Evolutionary conservation across 2,113 vertebrate genomes (phyloP).

Genomic region (Bombycilla garrulus): DNA sequence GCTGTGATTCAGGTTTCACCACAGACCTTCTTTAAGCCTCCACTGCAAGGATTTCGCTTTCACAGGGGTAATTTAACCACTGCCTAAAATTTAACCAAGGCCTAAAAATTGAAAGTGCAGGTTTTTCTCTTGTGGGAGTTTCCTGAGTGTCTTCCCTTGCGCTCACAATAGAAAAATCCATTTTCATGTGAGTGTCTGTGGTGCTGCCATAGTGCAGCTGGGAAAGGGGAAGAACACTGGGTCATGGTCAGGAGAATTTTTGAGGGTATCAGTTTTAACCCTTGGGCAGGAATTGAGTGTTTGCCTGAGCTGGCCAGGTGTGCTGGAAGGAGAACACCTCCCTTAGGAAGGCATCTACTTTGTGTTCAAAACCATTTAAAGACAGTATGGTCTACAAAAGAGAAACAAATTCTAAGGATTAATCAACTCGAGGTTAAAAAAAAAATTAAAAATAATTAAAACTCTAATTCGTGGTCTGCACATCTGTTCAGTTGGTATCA

Average conservation of each 20-base stretch:
- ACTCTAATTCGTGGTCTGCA: neutral
- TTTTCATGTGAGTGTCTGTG: neutral
- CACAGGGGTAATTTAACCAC: too few relatives aligned
- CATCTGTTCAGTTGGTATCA: neutral
- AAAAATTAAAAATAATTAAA: neutral
- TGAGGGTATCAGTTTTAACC: neutral
- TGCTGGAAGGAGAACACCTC: neutral
- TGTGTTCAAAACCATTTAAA: neutral
- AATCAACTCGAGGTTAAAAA: neutral
- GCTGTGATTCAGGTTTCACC: neutral
- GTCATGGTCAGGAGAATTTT: neutral
- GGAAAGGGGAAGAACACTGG: neutral
- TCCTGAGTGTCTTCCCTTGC: neutral
- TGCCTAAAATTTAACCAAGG: too few relatives aligned
- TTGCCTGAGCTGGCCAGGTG: neutral
- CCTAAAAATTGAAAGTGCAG: neutral
- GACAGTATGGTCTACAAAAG: neutral
- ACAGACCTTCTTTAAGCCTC: neutral
- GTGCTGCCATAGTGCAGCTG: neutral
- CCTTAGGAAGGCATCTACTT: neutral
- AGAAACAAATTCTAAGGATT: neutral
- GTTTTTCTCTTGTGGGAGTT: neutral
- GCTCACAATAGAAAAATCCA: neutral
- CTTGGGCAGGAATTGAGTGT: neutral
- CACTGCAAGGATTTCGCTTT: neutral